Percentiles rank a stretch among this genome's conserved stretches.
phyloP scores from a whole-genome alignment of 2,797 vertebrate species.

The Notoglanidium macrostoma region DNA sequence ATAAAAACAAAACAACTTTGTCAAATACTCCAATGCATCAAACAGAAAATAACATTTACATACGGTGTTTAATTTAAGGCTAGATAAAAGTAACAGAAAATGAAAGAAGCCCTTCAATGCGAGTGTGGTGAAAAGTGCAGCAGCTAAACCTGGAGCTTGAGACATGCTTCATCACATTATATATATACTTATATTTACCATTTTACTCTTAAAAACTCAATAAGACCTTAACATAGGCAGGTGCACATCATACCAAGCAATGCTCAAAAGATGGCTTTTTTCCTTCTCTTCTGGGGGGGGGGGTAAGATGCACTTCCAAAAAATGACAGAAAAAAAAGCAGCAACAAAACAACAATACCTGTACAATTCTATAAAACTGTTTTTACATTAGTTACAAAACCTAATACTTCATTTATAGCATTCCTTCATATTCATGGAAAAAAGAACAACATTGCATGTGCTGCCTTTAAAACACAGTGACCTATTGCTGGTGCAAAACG shows the following conservation, averaged over 20 bases:
- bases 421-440: constrained; percentile 90
- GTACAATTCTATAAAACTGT: constrained; percentile 99
- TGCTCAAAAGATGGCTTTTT: constrained; percentile 70
- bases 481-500: constrained; percentile 94
- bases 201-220: constrained; percentile 68
- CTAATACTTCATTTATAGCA: constrained; percentile 96
- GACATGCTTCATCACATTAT: constrained; percentile 74
- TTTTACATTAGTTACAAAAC: constrained; percentile 99
- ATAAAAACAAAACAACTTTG: constrained; percentile 40
- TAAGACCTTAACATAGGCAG: constrained; percentile 72
- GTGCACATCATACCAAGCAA: constrained; percentile 70
- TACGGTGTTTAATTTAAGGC: constrained; percentile 55
- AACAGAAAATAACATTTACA: constrained; percentile 48
- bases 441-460: constrained; percentile 74
- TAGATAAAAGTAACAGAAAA: constrained; percentile 50
- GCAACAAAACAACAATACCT: constrained; percentile 81
- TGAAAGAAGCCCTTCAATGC: constrained; percentile 56
- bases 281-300: constrained; percentile 61
- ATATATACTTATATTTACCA: constrained; percentile 71
- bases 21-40: constrained; percentile 46
- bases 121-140: constrained; percentile 57
- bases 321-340: constrained; percentile 63
- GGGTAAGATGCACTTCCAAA: constrained; percentile 59
- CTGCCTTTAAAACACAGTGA: constrained; percentile 82
- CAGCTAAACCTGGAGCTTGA: constrained; percentile 73